Percentiles rank a stretch among this genome's conserved stretches.
These are phyloP conservation scores for Amyelois transitella DNA, from an alignment of 1,140 invertebrate genomes.

Conservation along the genomic window DNA sequence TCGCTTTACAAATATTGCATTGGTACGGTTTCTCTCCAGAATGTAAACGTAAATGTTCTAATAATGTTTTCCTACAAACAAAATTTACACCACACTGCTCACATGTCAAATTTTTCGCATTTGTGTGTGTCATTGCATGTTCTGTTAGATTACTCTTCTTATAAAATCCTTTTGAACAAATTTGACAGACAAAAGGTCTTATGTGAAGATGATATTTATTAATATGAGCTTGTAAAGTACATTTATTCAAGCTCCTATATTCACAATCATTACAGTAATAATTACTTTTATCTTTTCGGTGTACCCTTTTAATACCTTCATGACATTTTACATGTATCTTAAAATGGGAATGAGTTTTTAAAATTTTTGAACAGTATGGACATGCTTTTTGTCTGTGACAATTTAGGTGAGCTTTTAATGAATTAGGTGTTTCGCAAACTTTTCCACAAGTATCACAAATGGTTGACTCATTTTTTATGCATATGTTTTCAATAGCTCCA, in stretches of 20 bases:
- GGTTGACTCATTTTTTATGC: constrained; percentile 10
- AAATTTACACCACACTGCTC: constrained; percentile 46
- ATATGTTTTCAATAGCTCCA: background rate
- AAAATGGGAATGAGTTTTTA: constrained; percentile 29
- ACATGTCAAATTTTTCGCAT: constrained; percentile 35
- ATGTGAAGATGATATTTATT: constrained; percentile 43
- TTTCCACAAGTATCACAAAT: constrained; percentile 31
- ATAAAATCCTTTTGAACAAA: constrained; percentile 48
- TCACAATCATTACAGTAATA: constrained; percentile 34
- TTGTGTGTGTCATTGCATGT: constrained; percentile 34
- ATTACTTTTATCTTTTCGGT: constrained; percentile 8
- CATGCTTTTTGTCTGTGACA: constrained; percentile 26
- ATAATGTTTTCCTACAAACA: constrained; percentile 35
- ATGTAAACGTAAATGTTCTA: constrained; percentile 45
- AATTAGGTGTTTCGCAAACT: constrained; percentile 13
- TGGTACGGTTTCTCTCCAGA: constrained; percentile 35
- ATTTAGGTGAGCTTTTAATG: constrained; percentile 22
- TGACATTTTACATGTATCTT: constrained; percentile 22
- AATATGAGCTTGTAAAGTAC: constrained; percentile 38
- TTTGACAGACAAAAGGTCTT: constrained; percentile 34
- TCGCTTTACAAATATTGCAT: constrained; percentile 40
- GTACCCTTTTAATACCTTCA: constrained; percentile 10
- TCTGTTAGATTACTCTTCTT: constrained; percentile 46
- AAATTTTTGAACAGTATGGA: constrained; percentile 30
- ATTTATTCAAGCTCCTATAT: constrained; percentile 39